Base-by-base conservation (phyloP, 2,888 invertebrate species). In the Cheilosia pagana region DNA sequence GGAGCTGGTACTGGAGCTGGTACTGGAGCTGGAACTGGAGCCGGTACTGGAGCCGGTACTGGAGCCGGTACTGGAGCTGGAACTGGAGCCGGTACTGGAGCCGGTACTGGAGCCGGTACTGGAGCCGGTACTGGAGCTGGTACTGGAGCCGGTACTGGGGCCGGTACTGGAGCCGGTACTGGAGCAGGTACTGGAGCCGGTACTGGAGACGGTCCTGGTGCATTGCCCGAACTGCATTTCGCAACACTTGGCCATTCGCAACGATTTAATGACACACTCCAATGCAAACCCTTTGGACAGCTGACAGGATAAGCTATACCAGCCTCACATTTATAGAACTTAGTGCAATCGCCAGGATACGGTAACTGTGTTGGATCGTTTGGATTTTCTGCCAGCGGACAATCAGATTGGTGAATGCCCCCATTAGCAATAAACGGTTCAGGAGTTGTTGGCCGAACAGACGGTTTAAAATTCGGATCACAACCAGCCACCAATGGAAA, bases 201-300 rank as follows among this genome's bases (percentile, higher is more conserved):
- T 21, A 60, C 52, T 3, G 57, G 28, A 4, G 19, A 14, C 25
- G 71, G 25, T 53, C 12, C 39, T 10, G 10, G 25, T 2, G 6
- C 7, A 1, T 31, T 10, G 3, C 14, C 12, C 16, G 16, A 57
- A n/a, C 81, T 48, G 59, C 90, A 90, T 3, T 85, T 87, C 0
- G 88, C 87, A 16, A 75, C n/a, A 16, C 87, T 86, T 16, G 89
- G 88, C 39, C 75, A 86, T 21, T 89, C 90, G 53, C 91, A 91
- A 10, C 87, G 87, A 57, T 89, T 85, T 7, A 60, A 55, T 0
- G 4, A 25, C 0, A 70, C 41, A 81, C 88, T 90, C 89, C 89
- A 91, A 67, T 90, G 87, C 14, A 88, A 71, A 21, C 87, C 88
- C 0, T 6, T 6, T 0, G 88, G 86, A 52, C 91, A 90, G 8